These are phyloP conservation scores for Spea multiplicata DNA, from an alignment of 2,113 vertebrate genomes.

Conservation along the genomic window DNA sequence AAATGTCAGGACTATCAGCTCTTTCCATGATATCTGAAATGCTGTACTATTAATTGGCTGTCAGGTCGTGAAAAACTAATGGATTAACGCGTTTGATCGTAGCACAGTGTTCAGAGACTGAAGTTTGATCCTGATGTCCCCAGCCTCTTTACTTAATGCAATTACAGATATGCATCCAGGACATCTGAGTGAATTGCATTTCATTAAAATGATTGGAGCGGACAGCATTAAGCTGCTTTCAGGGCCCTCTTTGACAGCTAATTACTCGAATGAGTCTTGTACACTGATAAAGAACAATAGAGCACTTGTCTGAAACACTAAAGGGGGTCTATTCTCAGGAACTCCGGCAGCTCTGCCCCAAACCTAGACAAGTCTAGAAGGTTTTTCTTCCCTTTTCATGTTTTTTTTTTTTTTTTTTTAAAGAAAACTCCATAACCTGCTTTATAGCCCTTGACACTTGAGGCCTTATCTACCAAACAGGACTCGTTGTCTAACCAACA, in stretches of 20 bases:
- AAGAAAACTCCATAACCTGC: conserved; percentile 9
- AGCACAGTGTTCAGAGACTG: conserved; percentile 68
- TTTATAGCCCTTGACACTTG: conserved; percentile 13
- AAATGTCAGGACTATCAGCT: conserved; percentile 59
- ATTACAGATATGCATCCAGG: conserved; percentile 90
- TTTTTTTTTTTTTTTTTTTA: conserved; percentile 31
- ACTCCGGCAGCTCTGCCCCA: conserved; percentile 38
- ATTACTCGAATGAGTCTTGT: conserved; percentile 95
- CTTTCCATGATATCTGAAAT: conserved; percentile 67
- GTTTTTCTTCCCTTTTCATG: not conserved
- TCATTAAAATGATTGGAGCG: conserved; percentile 97
- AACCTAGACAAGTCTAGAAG: conserved; percentile 29
- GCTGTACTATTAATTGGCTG: conserved; percentile 89
- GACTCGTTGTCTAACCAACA: conserved; percentile 1
- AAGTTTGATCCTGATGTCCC: conserved; percentile 73
- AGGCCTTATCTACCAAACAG: not conserved
- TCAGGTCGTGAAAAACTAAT: conserved; percentile 87
- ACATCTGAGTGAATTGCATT: conserved; percentile 92
- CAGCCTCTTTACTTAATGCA: conserved; percentile 76
- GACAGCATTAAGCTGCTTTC: conserved; percentile 94
- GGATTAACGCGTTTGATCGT: conserved; percentile 82
- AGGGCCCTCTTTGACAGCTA: conserved; percentile 91
- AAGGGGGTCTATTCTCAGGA: conserved; percentile 47
- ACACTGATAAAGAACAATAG: conserved; percentile 88
- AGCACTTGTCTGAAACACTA: conserved; percentile 65